These are phyloP conservation scores for Nasonia giraulti DNA, from an alignment of 1,140 invertebrate genomes.

Conservation along the genomic window DNA sequence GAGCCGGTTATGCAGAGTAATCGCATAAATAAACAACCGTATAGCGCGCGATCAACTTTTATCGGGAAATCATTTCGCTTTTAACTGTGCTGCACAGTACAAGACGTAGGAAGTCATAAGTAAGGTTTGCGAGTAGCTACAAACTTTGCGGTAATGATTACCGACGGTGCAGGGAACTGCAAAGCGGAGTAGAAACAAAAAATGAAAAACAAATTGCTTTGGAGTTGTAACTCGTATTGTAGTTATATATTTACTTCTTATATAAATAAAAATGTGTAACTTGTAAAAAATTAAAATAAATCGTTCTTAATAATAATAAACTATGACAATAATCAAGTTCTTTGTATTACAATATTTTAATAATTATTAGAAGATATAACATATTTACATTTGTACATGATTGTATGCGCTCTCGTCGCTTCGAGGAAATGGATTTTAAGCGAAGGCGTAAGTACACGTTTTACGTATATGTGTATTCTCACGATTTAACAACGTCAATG, in stretches of 20 bases:
- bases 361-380: slow-evolving; percentile 59
- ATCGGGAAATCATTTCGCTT: neutral
- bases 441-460: slow-evolving; percentile 54
- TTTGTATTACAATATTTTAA: slow-evolving; percentile 61
- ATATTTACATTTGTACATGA: slow-evolving; percentile 73
- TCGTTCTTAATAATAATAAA: slow-evolving; percentile 53
- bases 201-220: neutral
- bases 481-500: slow-evolving; percentile 29
- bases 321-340: slow-evolving; percentile 41
- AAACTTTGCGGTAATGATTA: too few relatives aligned
- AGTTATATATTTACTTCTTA: slow-evolving; percentile 36
- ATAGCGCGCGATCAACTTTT: neutral
- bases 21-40: neutral
- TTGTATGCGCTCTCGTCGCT: slow-evolving; percentile 39
- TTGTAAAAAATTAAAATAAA: slow-evolving; percentile 49
- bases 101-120: too few relatives aligned
- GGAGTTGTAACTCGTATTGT: slow-evolving; percentile 23
- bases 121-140: too few relatives aligned
- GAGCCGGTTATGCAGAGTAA: neutral
- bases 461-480: slow-evolving; percentile 40
- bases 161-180: neutral
- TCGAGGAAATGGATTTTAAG: slow-evolving; percentile 50
- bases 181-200: slow-evolving; percentile 4
- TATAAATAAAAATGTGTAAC: slow-evolving; percentile 41
- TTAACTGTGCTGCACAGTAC: neutral